These are phyloP conservation scores for Acridotheres tristis DNA, from an alignment of 2,797 vertebrate genomes.

Conservation along the genomic window DNA sequence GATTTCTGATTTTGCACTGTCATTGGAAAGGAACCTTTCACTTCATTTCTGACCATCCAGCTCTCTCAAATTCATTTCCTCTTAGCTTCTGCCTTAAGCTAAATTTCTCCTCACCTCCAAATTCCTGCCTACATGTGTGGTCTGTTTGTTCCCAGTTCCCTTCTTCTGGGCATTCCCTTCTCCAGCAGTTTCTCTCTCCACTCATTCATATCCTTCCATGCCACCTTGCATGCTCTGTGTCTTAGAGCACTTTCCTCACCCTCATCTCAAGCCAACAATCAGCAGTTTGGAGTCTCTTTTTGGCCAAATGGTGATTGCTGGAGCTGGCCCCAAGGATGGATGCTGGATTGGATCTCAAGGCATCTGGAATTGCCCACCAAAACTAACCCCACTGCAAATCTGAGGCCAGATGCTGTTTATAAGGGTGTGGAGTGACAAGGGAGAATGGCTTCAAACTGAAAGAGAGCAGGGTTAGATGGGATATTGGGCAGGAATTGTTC, in stretches of 20 bases:
- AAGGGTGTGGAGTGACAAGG: not conserved
- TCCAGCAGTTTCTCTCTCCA: not conserved
- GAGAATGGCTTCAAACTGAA: not conserved
- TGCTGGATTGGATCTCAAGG: not conserved
- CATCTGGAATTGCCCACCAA: not conserved
- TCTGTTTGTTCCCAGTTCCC: not conserved
- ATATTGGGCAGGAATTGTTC: not conserved
- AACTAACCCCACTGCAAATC: not conserved
- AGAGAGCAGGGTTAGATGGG: not conserved
- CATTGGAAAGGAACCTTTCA: not conserved
- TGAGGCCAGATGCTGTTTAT: not conserved
- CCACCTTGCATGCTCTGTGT: not conserved
- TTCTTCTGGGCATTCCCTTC: not conserved
- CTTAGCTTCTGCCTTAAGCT: not conserved
- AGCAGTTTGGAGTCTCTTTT: not conserved
- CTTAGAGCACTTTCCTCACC: not conserved
- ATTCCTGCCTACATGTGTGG: not conserved
- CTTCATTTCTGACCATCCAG: not conserved
- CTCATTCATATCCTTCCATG: accelerated
- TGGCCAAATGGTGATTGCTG: not conserved
- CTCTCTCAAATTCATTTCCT: not conserved
- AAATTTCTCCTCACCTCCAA: not conserved
- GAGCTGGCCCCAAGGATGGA: not conserved
- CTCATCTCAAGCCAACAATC: not conserved
- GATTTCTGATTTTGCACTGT: not conserved